Base-by-base conservation (phyloP, 2,113 vertebrate species). In the Antigone vipio region DNA sequence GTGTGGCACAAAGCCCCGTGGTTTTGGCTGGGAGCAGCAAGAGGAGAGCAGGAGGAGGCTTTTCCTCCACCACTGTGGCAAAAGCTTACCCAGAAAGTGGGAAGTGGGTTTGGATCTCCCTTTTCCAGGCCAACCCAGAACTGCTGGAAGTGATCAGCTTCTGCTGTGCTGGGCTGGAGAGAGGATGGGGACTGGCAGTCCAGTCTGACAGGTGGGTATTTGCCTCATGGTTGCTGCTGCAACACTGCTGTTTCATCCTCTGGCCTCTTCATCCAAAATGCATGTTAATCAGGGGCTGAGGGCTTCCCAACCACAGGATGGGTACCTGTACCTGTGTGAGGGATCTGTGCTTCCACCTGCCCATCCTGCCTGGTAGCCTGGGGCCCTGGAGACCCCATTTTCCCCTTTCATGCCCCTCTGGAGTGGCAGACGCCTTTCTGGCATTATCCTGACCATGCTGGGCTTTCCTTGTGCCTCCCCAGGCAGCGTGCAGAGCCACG, bases 151-250 rank as follows among this genome's bases (percentile, higher is more conserved):
- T 40, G 49, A 62, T 75, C 21, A 35, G 81, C 44, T 83, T 83
- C 47, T 71, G 67, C 67, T 73, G 87, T 68, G 24, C 62, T 72
- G 68, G 34, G 74, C 67, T 64, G 44, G 32, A 75, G 26, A 49
- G 30, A 69, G 30, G 40, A 73, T 44, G 49, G 16, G 52, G 35
- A 35, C 35, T 3, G 2, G 24, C 23, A 66, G 21, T 27, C 40
- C 0, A 1, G 1, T 50, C 45, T 74, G 42, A 16, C 30, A 3
- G 2, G 21, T 30, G 22, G 21, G 8, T 58, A 7, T 76, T 81
- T 0, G 0, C 22, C 32, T 78, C 3, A 0, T 67, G 2, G 52
- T 63, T 18, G 8, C 83, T 82, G 53, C 63, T 91, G 40, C 67
- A n/a, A 26, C 21, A 52, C 16, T 69, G 35, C 40, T 1, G 15